phyloP scores from a whole-genome alignment of 2,113 vertebrate genomes.

The Rhodinocichla rosea region DNA sequence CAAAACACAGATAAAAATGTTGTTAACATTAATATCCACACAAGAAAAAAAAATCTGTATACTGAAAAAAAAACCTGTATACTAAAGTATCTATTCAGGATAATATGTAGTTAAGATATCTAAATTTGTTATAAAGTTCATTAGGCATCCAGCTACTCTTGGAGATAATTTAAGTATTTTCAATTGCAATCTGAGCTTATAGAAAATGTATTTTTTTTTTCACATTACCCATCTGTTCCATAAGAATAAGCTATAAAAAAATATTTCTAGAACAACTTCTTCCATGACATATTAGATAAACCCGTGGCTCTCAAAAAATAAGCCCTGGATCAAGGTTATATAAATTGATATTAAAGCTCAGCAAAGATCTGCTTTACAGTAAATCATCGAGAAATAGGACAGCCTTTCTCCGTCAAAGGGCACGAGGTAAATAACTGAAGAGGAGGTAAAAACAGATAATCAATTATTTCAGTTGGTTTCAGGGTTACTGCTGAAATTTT shows the following conservation, averaged over 20 bases:
- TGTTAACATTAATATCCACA: not conserved
- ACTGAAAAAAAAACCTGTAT: too few species aligned
- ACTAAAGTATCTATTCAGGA: not conserved
- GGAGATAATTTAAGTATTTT: not conserved
- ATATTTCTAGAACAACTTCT: not conserved
- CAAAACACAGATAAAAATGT: not conserved
- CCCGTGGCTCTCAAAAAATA: not conserved
- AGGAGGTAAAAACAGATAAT: conserved; percentile 59
- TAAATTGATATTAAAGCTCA: conserved; percentile 26
- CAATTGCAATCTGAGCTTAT: not conserved
- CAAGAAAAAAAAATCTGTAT: not conserved
- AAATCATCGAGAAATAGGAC: conserved; percentile 39
- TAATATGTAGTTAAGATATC: not conserved
- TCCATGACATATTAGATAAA: not conserved
- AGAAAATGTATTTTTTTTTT: not conserved
- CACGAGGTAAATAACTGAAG: conserved; percentile 46
- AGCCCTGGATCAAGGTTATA: not conserved
- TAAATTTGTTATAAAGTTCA: not conserved
- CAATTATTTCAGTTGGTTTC: conserved; percentile 52
- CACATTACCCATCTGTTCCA: not conserved
- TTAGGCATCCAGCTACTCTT: not conserved
- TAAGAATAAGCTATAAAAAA: not conserved
- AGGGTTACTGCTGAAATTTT: conserved; percentile 30
- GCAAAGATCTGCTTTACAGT: conserved; percentile 1
- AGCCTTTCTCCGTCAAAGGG: conserved; percentile 12